phyloP scores from a whole-genome alignment of 2,797 vertebrate genomes.

The Phataginus tetradactyla region DNA sequence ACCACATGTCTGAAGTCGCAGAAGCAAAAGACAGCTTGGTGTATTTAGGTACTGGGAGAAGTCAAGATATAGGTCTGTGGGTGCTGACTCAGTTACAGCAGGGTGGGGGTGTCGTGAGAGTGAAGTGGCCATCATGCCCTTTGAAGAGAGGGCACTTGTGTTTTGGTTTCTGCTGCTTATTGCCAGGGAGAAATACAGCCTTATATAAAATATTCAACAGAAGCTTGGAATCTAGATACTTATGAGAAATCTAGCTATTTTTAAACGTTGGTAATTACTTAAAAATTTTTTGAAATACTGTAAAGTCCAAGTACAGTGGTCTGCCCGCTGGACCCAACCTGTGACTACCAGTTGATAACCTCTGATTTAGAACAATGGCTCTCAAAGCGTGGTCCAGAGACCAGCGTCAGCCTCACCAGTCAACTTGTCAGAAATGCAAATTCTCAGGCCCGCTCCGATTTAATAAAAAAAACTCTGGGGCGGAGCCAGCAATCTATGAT shows the following conservation, averaged over 20 bases:
- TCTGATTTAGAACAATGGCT: background rate
- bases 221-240: background rate
- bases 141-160: background rate
- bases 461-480: background rate
- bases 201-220: background rate
- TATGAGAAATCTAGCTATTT: slow-evolving; percentile 6
- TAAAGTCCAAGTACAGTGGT: background rate
- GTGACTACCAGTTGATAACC: background rate
- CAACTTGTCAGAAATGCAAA: background rate
- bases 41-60: background rate
- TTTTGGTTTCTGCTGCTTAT: background rate
- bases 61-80: background rate
- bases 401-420: background rate
- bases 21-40: background rate
- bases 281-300: background rate
- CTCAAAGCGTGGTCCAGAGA: background rate
- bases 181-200: background rate
- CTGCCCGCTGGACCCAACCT: background rate
- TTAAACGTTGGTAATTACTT: background rate
- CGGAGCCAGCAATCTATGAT: background rate
- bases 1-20: rapidly evolving
- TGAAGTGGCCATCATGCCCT: background rate
- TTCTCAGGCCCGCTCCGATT: background rate
- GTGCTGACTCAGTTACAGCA: background rate
- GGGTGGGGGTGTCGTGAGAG: background rate